A percentile compares a stretch with the other conserved stretches of the same genome.
Conservation (phyloP, 30 jellyfish, hydroid and myxozoan genomes). For the Turritopsis rubra region DNA sequence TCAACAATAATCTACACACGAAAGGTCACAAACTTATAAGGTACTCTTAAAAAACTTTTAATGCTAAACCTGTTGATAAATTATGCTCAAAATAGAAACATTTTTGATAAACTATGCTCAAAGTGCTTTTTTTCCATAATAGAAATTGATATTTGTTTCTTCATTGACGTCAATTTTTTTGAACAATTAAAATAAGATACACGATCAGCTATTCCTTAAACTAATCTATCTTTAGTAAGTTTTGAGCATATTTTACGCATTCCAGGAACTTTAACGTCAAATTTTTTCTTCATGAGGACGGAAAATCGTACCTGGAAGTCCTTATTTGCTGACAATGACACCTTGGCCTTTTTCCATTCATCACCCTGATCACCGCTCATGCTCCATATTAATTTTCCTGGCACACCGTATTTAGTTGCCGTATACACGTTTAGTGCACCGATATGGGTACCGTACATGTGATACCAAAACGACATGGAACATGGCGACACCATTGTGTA, state of each 20-base stretch:
- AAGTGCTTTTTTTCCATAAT: too few species aligned
- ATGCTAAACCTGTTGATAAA: too few species aligned
- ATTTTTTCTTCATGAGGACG: too few species aligned
- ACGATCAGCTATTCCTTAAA: too few species aligned
- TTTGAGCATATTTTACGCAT: too few species aligned
- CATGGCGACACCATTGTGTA: constrained; percentile 65
- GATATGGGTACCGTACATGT: constrained; percentile 78
- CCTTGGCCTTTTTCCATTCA: constrained; percentile 75
- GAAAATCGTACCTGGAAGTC: constrained; percentile 99
- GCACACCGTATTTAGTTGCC: constrained; percentile 89
- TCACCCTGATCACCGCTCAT: constrained; percentile 68
- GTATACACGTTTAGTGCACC: constrained; percentile 76
- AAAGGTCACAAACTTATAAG: background rate
- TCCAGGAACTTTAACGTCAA: too few species aligned
- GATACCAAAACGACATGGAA: constrained; percentile 81
- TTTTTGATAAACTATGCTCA: too few species aligned
- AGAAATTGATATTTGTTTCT: too few species aligned
- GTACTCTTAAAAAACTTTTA: background rate
- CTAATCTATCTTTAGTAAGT: too few species aligned
- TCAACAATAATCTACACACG: constrained; percentile 48
- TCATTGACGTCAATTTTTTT: too few species aligned
- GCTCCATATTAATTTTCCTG: constrained; percentile 55
- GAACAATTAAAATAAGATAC: too few species aligned
- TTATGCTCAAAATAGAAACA: too few species aligned
- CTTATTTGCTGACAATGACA: constrained; percentile 35